Conservation (phyloP, 2,797 vertebrate genomes). For the Cuniculus paca region DNA sequence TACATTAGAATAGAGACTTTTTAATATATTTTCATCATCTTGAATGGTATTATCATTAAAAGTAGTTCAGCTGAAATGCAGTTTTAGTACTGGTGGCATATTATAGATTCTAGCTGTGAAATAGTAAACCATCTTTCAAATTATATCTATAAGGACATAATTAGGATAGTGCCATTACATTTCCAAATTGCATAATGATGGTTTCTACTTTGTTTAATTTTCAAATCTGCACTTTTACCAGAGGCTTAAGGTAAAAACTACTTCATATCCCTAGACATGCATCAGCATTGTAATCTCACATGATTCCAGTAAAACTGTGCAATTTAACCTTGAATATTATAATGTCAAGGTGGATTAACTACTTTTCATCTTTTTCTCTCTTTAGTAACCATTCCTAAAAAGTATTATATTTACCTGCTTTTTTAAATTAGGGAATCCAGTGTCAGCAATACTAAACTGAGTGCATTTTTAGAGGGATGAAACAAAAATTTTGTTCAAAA, state of each 20-base stretch:
- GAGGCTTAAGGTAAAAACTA: background rate
- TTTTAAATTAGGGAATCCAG: background rate
- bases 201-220: conserved; percentile 35
- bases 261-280: conserved; percentile 27
- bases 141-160: background rate
- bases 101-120: conserved; percentile 72
- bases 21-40: conserved; percentile 80
- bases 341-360: background rate
- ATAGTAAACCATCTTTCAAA: conserved; percentile 50
- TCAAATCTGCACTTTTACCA: conserved; percentile 15
- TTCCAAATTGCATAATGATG: conserved; percentile 28
- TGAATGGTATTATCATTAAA: conserved; percentile 71
- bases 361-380: background rate
- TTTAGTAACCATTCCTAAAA: conserved; percentile 1
- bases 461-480: background rate
- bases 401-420: conserved; percentile 24
- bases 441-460: conserved; percentile 22
- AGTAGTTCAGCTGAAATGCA: conserved; percentile 33
- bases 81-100: background rate
- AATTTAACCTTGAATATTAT: background rate
- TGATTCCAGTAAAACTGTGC: background rate
- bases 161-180: conserved; percentile 24
- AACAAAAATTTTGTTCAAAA: conserved; percentile 26
- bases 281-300: background rate
- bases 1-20: conserved; percentile 75